Evolutionary conservation across 2,797 vertebrate genomes (phyloP).

Genomic region (Meriones psammophilus): DNA sequence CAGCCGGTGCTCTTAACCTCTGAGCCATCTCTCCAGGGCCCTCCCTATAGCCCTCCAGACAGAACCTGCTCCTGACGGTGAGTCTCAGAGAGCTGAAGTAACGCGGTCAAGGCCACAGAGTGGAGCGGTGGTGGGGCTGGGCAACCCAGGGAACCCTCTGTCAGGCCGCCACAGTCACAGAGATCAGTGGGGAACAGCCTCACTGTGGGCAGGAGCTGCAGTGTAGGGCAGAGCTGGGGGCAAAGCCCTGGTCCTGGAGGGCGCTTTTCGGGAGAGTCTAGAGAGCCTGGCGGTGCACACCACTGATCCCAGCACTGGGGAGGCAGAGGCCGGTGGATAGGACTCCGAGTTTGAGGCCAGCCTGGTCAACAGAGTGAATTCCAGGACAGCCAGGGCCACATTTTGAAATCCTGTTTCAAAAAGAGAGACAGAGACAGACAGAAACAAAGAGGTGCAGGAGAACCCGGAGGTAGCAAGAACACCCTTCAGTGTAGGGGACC

Average conservation of each 20-base stretch:
- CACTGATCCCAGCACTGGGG: background rate
- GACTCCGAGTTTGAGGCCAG: background rate
- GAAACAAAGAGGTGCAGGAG: too few species aligned
- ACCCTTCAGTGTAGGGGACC: too few species aligned
- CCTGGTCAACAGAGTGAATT: background rate
- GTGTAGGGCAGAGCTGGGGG: background rate
- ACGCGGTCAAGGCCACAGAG: background rate
- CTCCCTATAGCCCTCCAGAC: background rate
- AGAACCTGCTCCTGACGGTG: background rate
- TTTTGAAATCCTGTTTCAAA: background rate
- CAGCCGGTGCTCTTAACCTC: too few species aligned
- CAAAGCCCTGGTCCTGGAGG: background rate
- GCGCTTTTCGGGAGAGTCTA: background rate
- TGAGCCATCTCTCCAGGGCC: background rate
- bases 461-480: background rate
- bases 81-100: background rate
- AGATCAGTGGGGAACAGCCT: background rate
- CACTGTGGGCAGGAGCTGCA: background rate
- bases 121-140: background rate
- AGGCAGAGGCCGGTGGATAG: too few species aligned
- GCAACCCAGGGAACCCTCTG: background rate
- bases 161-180: background rate
- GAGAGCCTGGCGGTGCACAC: background rate
- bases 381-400: background rate
- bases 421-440: background rate